phyloP scores from a whole-genome alignment of 1,140 invertebrate genomes.

The Drepana arcuata region DNA sequence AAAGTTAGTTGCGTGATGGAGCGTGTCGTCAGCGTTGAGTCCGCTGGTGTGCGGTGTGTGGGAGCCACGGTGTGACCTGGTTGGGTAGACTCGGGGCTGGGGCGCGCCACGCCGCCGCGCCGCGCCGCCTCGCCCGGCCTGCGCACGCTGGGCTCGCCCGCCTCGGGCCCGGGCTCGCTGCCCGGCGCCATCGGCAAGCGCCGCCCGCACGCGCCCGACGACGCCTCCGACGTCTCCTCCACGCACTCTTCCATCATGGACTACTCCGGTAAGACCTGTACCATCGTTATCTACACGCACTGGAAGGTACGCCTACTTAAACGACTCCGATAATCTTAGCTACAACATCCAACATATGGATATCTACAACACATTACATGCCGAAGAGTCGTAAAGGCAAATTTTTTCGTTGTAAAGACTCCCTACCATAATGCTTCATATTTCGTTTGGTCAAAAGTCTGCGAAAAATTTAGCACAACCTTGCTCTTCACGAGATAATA shows the following conservation, averaged over 20 bases:
- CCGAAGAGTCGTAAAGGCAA: too few relatives aligned
- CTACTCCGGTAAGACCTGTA: constrained; percentile 86
- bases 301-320: too few relatives aligned
- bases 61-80: neutral
- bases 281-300: too few relatives aligned
- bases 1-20: neutral
- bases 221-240: constrained; percentile 89
- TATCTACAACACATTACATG: too few relatives aligned
- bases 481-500: too few relatives aligned
- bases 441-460: too few relatives aligned
- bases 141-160: constrained; percentile 76
- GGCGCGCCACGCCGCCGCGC: constrained; percentile 84
- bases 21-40: constrained; percentile 11
- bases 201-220: constrained; percentile 82
- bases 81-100: constrained; percentile 85
- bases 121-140: constrained; percentile 85
- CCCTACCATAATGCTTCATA: too few relatives aligned
- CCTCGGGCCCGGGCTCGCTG: constrained; percentile 86
- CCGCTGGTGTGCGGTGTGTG: constrained; percentile 56
- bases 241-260: constrained; percentile 87
- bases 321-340: too few relatives aligned
- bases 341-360: too few relatives aligned
- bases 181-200: constrained; percentile 86
- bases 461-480: too few relatives aligned
- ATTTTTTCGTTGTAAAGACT: too few relatives aligned